Percentiles rank a stretch among this genome's conserved stretches.
Evolutionary conservation across 1,140 invertebrate genomes (phyloP).

Genomic region (Sitobion miscanthi): DNA sequence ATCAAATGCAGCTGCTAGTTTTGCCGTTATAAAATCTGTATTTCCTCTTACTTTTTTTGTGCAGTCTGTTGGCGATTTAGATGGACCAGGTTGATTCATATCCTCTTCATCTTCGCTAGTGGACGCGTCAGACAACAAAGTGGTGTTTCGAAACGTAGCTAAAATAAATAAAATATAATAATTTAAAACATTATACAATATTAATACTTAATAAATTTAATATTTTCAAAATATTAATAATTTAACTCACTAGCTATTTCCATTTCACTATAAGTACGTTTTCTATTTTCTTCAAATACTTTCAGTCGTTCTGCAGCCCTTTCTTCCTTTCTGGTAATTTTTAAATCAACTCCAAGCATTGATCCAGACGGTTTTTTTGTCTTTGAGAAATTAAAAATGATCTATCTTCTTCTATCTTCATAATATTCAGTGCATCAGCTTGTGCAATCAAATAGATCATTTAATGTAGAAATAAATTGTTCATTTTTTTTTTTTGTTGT

Average conservation of each 20-base stretch:
- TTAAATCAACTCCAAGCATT: too few species aligned
- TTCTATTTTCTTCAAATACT: too few species aligned
- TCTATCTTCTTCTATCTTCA: too few species aligned
- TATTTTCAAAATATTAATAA: not conserved
- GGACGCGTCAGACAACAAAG: not conserved
- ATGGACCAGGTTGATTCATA: not conserved
- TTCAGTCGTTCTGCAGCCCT: too few species aligned
- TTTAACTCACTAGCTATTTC: not conserved
- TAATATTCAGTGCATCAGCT: too few species aligned
- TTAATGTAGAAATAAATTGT: too few species aligned
- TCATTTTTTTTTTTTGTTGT: too few species aligned
- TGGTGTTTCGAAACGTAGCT: not conserved
- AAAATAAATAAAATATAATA: not conserved
- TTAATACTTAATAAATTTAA: conserved; percentile 11
- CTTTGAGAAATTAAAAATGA: too few species aligned
- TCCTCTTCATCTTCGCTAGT: not conserved
- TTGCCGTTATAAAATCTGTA: not conserved
- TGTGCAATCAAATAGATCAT: too few species aligned
- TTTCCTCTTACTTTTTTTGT: not conserved
- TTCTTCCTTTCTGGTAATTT: too few species aligned
- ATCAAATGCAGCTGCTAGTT: conserved; percentile 58
- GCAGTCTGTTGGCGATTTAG: not conserved
- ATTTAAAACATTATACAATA: too few species aligned
- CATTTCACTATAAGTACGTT: not conserved
- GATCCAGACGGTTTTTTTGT: too few species aligned